A percentile compares a stretch with the other conserved stretches of the same genome.
phyloP scores from a whole-genome alignment of 1,140 invertebrate genomes.

The Radopholus similis region DNA sequence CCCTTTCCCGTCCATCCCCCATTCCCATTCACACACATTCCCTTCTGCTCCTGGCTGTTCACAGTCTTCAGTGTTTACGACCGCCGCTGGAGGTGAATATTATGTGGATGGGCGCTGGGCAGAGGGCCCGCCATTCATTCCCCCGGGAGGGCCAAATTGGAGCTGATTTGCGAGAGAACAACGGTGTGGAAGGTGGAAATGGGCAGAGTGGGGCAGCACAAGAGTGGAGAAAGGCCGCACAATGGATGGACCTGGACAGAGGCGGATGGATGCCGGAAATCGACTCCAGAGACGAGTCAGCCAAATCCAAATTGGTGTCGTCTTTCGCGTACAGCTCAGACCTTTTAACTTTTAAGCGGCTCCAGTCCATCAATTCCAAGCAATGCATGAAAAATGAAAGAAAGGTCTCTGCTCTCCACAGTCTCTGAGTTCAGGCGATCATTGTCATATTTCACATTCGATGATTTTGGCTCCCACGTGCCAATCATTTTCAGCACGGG shows the following conservation, averaged over 20 bases:
- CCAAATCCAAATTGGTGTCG: too few relatives aligned
- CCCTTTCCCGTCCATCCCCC: neutral
- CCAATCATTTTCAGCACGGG: too few relatives aligned
- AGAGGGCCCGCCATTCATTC: neutral
- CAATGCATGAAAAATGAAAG: neutral
- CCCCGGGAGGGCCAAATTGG: conserved; percentile 10
- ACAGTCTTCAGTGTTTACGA: neutral
- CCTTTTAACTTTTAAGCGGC: too few relatives aligned
- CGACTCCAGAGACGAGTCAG: too few relatives aligned
- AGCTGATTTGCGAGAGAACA: conserved; percentile 8
- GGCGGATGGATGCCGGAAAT: too few relatives aligned
- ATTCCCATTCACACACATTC: neutral
- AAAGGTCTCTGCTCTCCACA: neutral
- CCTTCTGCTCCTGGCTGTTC: neutral
- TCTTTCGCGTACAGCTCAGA: too few relatives aligned
- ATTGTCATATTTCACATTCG: too few relatives aligned
- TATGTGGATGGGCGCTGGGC: neutral
- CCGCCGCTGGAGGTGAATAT: neutral
- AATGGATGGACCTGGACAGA: neutral
- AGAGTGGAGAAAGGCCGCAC: neutral
- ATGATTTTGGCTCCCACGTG: too few relatives aligned
- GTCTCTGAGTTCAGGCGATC: too few relatives aligned
- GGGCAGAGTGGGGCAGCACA: neutral
- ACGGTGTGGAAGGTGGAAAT: neutral
- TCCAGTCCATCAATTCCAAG: too few relatives aligned